Conservation (phyloP, 2,888 invertebrate species). For the Agonopterix alstromeriana region DNA sequence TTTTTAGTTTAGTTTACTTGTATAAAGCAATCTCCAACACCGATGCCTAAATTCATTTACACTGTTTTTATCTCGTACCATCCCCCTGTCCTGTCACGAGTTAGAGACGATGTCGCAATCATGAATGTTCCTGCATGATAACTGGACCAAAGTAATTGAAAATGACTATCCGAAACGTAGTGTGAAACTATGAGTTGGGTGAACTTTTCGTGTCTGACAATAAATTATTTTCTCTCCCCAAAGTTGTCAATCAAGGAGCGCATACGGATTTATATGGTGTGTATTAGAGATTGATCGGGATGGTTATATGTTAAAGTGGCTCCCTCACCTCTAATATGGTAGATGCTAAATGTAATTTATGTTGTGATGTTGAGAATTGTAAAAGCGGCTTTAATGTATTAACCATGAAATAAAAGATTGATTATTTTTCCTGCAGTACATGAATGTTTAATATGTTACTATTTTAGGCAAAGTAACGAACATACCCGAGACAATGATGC, state of each 20-base stretch:
- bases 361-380: background rate
- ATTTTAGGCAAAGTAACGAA: constrained; percentile 94
- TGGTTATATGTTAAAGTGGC: constrained; percentile 28
- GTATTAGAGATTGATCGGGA: constrained; percentile 32
- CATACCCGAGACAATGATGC: constrained; percentile 99
- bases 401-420: background rate
- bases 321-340: constrained; percentile 4
- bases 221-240: constrained; percentile 37
- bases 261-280: constrained; percentile 65
- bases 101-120: too few species aligned
- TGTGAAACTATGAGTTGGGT: constrained; percentile 1
- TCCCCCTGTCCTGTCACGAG: too few species aligned
- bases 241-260: constrained; percentile 62
- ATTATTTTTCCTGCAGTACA: background rate
- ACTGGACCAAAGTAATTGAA: too few species aligned
- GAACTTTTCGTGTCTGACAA: constrained; percentile 23
- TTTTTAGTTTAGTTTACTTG: too few species aligned
- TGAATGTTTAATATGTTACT: background rate
- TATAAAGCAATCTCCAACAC: too few species aligned
- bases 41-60: too few species aligned
- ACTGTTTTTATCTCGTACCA: too few species aligned
- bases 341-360: background rate
- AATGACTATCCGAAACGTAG: too few species aligned
- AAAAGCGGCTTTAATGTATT: background rate
- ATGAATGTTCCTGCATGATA: too few species aligned